Percentiles rank a stretch among this genome's conserved stretches.
phyloP scores from a whole-genome alignment of 2,888 invertebrate genomes.

The Trichogramma dendrolimi region DNA sequence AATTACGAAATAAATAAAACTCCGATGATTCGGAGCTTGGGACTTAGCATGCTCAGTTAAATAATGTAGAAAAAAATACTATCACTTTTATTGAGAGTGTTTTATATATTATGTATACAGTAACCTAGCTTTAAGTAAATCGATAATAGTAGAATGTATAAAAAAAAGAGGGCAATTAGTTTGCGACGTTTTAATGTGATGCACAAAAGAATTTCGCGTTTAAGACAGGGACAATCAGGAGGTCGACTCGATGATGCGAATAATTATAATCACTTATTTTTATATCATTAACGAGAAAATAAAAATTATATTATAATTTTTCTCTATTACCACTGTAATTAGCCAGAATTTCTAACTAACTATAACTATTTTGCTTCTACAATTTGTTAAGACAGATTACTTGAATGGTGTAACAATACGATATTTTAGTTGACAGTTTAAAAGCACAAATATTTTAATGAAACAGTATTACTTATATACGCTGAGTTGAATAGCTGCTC shows the following conservation, averaged over 20 bases:
- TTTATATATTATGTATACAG: slow-evolving; percentile 14
- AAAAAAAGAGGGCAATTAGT: slow-evolving; percentile 25
- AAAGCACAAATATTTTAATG: too few species aligned
- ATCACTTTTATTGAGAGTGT: slow-evolving; percentile 36
- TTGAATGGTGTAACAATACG: too few species aligned
- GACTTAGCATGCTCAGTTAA: slow-evolving; percentile 54
- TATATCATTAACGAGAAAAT: slow-evolving; percentile 11
- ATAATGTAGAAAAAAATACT: slow-evolving; percentile 31
- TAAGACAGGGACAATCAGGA: slow-evolving; percentile 50
- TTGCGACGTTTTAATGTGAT: slow-evolving; percentile 30
- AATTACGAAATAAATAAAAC: slow-evolving; percentile 33
- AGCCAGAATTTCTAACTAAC: too few species aligned
- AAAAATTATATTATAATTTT: too few species aligned
- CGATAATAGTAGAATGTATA: slow-evolving; percentile 29
- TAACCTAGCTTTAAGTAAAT: slow-evolving; percentile 11
- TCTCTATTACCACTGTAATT: too few species aligned
- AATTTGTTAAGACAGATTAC: too few species aligned
- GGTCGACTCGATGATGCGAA: slow-evolving; percentile 40
- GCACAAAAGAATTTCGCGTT: slow-evolving; percentile 51
- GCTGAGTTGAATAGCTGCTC: too few species aligned
- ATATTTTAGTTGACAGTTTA: too few species aligned
- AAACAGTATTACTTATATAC: too few species aligned
- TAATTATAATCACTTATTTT: slow-evolving; percentile 32
- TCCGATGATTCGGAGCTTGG: slow-evolving; percentile 51
- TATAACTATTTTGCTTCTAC: too few species aligned